phyloP scores from a whole-genome alignment of 2,888 invertebrate genomes.

The Clivina fossor region DNA sequence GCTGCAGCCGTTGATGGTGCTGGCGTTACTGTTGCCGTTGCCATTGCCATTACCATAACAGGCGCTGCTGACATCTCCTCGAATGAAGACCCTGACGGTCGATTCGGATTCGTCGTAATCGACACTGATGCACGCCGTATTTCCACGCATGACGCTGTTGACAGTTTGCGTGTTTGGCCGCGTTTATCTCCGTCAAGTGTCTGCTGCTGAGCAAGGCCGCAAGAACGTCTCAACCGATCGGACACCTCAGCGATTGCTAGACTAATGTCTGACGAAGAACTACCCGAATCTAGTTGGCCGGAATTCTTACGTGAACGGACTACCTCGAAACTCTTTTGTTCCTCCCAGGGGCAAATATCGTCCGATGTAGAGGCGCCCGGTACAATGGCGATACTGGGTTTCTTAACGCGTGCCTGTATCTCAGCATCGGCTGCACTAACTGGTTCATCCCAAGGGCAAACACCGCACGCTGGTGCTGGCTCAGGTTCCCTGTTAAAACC shows the following conservation, averaged over 20 bases:
- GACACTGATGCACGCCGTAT: conserved; percentile 53
- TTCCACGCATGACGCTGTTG: conserved; percentile 48
- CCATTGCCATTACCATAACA: no score
- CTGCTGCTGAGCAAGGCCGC: conserved; percentile 66
- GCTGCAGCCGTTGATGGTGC: conserved; percentile 13
- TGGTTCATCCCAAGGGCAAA: conserved; percentile 52
- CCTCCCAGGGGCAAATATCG: conserved; percentile 64
- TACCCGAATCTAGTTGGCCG: conserved; percentile 67
- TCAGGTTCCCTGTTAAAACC: conserved; percentile 23
- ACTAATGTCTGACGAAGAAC: conserved; percentile 76
- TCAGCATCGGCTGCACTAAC: conserved; percentile 16
- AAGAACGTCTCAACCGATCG: conserved; percentile 64
- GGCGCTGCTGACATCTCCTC: conserved; percentile 44
- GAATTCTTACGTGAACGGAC: conserved; percentile 67
- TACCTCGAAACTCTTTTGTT: conserved; percentile 28
- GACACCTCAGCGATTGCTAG: conserved; percentile 58
- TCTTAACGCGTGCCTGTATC: conserved; percentile 48
- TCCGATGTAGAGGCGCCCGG: conserved; percentile 55
- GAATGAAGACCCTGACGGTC: conserved; percentile 53
- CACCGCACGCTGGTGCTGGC: conserved; percentile 42
- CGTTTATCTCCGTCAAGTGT: conserved; percentile 63
- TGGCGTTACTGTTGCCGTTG: no score
- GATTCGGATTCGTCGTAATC: conserved; percentile 53
- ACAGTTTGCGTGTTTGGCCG: conserved; percentile 46
- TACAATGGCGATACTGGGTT: conserved; percentile 50